Conservation (phyloP, 1,140 invertebrate genomes). For the Drosophila littoralis region DNA sequence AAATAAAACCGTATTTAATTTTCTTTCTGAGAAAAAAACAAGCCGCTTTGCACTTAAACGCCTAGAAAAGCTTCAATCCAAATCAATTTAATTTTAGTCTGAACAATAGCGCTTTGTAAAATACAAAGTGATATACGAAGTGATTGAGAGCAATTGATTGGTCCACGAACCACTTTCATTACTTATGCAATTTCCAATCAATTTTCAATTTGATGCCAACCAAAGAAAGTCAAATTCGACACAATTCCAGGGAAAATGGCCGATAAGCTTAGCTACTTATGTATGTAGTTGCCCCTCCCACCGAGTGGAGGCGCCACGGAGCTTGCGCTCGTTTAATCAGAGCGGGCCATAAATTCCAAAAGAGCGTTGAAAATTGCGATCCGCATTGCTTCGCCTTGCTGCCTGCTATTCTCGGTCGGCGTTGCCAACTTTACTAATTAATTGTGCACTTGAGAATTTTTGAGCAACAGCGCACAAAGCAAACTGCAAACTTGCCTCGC, state of each 20-base stretch:
- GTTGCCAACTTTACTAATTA: slow-evolving; percentile 77
- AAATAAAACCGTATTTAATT: not conserved
- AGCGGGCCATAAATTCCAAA: slow-evolving; percentile 63
- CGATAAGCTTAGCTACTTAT: slow-evolving; percentile 60
- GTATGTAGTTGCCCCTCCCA: slow-evolving; percentile 7
- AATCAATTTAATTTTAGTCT: slow-evolving; percentile 12
- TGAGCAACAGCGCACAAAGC: slow-evolving; percentile 56
- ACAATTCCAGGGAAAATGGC: slow-evolving; percentile 1
- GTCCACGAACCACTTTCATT: slow-evolving; percentile 49
- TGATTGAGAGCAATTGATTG: slow-evolving; percentile 42
- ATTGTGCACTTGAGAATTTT: slow-evolving; percentile 82
- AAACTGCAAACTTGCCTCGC: slow-evolving; percentile 59
- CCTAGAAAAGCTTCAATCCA: slow-evolving; percentile 19
- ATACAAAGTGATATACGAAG: slow-evolving; percentile 1
- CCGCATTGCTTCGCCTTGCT: slow-evolving; percentile 29
- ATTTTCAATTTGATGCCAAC: slow-evolving; percentile 63
- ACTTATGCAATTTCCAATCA: slow-evolving; percentile 77
- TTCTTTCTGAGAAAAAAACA: not conserved
- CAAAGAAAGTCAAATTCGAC: slow-evolving; percentile 8
- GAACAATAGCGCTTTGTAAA: slow-evolving; percentile 13
- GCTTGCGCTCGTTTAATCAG: slow-evolving; percentile 56
- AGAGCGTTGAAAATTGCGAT: slow-evolving; percentile 46
- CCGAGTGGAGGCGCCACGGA: not conserved
- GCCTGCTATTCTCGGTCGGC: slow-evolving; percentile 1
- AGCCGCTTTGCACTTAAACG: slow-evolving; percentile 19